phyloP scores from a whole-genome alignment of 2,888 invertebrate species.

The Spialia ferax region DNA sequence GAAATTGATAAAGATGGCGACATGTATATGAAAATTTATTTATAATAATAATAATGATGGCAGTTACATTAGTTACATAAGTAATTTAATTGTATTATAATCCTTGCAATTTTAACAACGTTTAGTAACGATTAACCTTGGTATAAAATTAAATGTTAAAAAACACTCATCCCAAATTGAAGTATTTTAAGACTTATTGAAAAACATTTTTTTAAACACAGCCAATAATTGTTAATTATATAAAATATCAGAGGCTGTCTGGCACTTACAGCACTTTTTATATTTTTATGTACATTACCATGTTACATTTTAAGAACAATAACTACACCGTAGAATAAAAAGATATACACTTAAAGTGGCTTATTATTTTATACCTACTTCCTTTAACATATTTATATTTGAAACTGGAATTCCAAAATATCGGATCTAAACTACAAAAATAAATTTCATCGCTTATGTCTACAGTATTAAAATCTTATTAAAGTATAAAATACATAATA shows the following conservation, averaged over 20 bases:
- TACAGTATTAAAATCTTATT: neutral
- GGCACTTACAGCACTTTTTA: neutral
- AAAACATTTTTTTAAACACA: constrained; percentile 3
- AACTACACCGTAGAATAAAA: neutral
- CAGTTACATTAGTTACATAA: neutral
- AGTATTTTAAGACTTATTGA: neutral
- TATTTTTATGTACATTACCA: neutral
- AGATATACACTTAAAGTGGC: neutral
- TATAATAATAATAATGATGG: too few species aligned
- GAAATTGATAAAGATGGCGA: neutral
- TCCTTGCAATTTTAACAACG: neutral
- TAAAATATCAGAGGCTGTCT: neutral
- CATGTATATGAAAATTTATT: neutral
- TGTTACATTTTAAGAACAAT: neutral
- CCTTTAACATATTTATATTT: neutral
- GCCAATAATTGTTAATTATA: neutral
- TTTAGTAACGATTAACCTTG: neutral
- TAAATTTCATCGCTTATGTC: neutral
- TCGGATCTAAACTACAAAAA: neutral
- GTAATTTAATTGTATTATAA: neutral
- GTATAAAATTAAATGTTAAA: neutral
- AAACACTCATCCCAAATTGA: neutral
- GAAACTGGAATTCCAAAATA: neutral
- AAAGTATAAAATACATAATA: neutral
- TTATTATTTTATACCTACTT: neutral